These are phyloP conservation scores for Phyllotis vaccarum DNA, from an alignment of 2,797 vertebrate genomes.

Conservation along the genomic window DNA sequence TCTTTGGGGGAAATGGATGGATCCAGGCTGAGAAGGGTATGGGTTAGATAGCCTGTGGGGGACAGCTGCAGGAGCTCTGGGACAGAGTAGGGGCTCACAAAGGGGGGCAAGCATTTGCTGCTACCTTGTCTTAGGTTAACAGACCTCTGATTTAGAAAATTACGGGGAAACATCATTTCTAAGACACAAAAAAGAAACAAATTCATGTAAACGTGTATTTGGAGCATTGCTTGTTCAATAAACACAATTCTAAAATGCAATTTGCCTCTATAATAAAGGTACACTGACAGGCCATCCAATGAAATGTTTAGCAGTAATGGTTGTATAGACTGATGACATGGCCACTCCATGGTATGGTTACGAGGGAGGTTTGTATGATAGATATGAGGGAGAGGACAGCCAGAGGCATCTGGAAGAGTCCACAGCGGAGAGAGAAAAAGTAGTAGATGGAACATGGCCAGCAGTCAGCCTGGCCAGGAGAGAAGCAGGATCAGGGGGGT, in stretches of 20 bases:
- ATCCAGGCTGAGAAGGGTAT: background rate
- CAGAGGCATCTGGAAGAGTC: background rate
- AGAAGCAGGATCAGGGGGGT: background rate
- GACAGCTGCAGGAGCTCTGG: background rate
- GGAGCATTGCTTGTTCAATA: background rate
- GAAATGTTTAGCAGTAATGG: background rate
- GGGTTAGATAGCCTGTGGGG: rapidly evolving
- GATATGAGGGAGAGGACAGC: background rate
- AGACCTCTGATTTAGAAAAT: slow-evolving; percentile 30
- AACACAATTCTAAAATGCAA: background rate
- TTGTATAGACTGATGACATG: background rate
- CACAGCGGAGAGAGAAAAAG: background rate
- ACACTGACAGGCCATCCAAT: background rate
- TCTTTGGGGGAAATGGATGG: background rate
- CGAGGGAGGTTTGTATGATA: background rate
- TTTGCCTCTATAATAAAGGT: background rate
- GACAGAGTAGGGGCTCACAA: background rate
- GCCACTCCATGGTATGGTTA: background rate
- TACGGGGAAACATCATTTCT: background rate
- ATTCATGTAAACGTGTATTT: background rate
- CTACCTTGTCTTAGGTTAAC: background rate
- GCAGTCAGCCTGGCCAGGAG: background rate
- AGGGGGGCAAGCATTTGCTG: background rate
- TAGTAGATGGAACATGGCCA: background rate
- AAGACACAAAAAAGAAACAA: background rate